Base-by-base conservation (phyloP, 2,797 vertebrate genomes). In the Microctenopoma steveboyesi region DNA sequence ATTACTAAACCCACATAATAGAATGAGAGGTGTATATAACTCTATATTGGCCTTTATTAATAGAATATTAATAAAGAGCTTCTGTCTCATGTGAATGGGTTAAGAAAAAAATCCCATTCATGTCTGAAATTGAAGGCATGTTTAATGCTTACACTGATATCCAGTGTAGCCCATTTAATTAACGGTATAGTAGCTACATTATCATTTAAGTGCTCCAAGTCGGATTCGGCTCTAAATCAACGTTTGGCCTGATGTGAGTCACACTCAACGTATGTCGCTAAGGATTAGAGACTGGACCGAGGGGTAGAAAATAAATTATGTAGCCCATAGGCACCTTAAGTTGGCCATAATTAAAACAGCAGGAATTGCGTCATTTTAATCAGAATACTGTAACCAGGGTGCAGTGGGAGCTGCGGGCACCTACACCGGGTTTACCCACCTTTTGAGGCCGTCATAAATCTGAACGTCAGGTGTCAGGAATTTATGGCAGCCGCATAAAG, bases 301-400 rank as follows among this genome's bases (percentile, higher is more conserved):
- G 53, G 72, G 62, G 76, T n/a, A 33, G 81, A 40, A 68, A 74
- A 86, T 89, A 87, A 87, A 92, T 91, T 39, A 89, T 73, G 78
- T 51, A 62, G 76, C 84, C 89, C 81, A 89, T 79, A 75, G 85
- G 87, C 88, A 82, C 86, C 54, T 86, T 89, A 89, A 88, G 82
- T 79, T 66, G 69, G 78, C 79, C 70, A 59, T 93, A 90, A 93
- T 92, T 92, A 89, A 91, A 90, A 89, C 59, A 74, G 70, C 68
- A 55, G 77, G 63, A 86, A 89, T 84, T 79, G 84, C 76, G 65
- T 81, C 87, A 72, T 68, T 93, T 90, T 83, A 85, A 88, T 90
- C 77, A 83, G 80, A 83, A 88, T 86, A 84, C 82, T 82, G 72
- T 66, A 73, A 79, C 63, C 79, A 43, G 51, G 61, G 11, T 51